Base-by-base conservation (phyloP, 2,888 invertebrate species). In the Drosophila borealis region DNA sequence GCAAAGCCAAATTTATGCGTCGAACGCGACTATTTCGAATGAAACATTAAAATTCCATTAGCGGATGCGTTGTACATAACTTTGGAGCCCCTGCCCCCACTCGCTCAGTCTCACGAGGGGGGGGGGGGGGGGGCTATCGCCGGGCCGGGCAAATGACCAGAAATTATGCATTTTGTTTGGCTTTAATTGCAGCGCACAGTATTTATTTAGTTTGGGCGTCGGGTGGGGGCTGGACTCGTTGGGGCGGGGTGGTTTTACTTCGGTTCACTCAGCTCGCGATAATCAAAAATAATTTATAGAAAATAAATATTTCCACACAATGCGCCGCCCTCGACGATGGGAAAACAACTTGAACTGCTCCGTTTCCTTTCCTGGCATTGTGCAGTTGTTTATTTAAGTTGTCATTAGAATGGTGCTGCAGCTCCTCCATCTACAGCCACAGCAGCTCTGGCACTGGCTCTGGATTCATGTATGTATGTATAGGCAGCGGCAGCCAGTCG, bases 231-330 rank as follows among this genome's bases (percentile, higher is more conserved):
- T 21, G 17, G 37, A 13, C 25, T n/a, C n/a, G 37, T 21, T 6
- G 34, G 19, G 13, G 29, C 1, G 19, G 33, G 42, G 14, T 5
- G n/a, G 25, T 50, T 14, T 29, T 37, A 4, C 13, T 39, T 34
- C 44, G 53, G 41, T 72, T 61, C 54, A 42, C 41, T 60, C 68
- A 39, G 53, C 65, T 51, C 34, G 54, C 82, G 85, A 88, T 88
- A 84, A 88, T 84, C 86, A 80, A 84, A 84, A 84, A 88, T 84
- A 84, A 88, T 85, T 88, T 84, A 84, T 84, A 88, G 83, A 82
- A 84, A 84, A 84, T 84, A 84, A 84, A 84, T 84, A 84, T 85
- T 85, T 84, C 86, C 86, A 80, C 83, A 85, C 83, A 76, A 73
- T 67, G 61, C 55, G 64, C 80, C 80, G 70, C 79, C 75, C 64